Conservation (phyloP, 2,113 vertebrate species). For the Ammospiza caudacuta region DNA sequence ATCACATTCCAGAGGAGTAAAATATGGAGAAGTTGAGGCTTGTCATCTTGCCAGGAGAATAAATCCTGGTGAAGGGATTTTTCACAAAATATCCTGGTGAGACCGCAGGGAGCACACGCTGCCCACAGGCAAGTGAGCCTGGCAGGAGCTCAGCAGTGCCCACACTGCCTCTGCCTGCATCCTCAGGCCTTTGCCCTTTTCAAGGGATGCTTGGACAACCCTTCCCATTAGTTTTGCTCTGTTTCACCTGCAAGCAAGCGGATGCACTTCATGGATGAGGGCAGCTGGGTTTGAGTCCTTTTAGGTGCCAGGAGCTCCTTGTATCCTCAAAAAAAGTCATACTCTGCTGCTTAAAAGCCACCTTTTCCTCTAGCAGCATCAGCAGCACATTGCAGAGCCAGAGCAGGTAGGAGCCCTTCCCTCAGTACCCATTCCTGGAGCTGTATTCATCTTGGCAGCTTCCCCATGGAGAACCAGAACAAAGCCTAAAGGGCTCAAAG, state of each 20-base stretch:
- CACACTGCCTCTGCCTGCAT: background rate
- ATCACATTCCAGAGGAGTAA: no score
- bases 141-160: background rate
- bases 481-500: slow-evolving; percentile 36
- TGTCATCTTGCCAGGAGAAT: no score
- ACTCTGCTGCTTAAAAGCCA: background rate
- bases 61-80: no score
- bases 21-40: no score
- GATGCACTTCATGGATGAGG: background rate
- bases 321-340: background rate
- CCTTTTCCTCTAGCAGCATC: background rate
- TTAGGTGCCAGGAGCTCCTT: background rate
- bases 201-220: background rate
- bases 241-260: background rate
- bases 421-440: background rate
- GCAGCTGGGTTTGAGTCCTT: background rate
- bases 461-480: slow-evolving; percentile 23
- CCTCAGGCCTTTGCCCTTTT: background rate
- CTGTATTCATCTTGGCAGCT: slow-evolving; percentile 11
- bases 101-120: rapidly evolving
- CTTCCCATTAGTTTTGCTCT: background rate
- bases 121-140: background rate
- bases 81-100: no score
- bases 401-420: background rate
- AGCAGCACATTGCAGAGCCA: background rate